Evolutionary conservation across 2,888 invertebrate genomes (phyloP).

Genomic region (Scotopteryx bipunctaria): DNA sequence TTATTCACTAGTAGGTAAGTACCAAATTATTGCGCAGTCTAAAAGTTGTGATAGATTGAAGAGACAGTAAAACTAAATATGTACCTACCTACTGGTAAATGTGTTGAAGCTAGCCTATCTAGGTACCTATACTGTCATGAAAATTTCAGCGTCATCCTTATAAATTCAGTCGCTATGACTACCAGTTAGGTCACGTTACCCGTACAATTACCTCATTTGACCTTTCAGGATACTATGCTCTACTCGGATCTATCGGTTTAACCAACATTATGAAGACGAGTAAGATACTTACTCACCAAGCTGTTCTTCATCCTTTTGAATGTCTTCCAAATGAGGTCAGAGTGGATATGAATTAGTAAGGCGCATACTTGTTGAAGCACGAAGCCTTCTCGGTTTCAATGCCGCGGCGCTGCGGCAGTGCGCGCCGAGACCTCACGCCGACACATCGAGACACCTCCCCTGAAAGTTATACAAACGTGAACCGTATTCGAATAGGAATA

Average conservation of each 20-base stretch:
- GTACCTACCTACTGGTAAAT: too few relatives aligned
- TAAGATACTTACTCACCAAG: conserved; percentile 3
- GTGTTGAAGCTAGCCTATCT: too few relatives aligned
- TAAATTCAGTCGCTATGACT: conserved; percentile 25
- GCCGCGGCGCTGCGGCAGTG: conserved; percentile 50
- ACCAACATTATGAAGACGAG: not conserved
- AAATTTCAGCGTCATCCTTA: conserved; percentile 22
- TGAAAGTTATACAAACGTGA: conserved; percentile 22
- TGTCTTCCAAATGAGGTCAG: conserved; percentile 15
- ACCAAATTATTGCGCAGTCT: too few relatives aligned
- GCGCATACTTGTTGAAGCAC: conserved; percentile 43
- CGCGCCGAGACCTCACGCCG: conserved; percentile 44
- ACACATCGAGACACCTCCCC: conserved; percentile 14
- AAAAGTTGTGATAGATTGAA: too few relatives aligned
- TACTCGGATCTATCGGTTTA: not conserved
- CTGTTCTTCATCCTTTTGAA: conserved; percentile 12
- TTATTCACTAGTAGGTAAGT: too few relatives aligned
- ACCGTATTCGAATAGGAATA: conserved; percentile 30
- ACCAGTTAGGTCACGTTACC: conserved; percentile 31
- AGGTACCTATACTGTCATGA: not conserved
- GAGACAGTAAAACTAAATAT: too few relatives aligned
- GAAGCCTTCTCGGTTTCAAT: conserved; percentile 38
- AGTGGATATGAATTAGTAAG: conserved; percentile 15
- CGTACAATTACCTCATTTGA: conserved; percentile 19
- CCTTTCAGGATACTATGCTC: conserved; percentile 14